Percentiles rank a stretch among this genome's conserved stretches.
phyloP scores from a whole-genome alignment of 2,113 vertebrate genomes.

The Pelobates fuscus region DNA sequence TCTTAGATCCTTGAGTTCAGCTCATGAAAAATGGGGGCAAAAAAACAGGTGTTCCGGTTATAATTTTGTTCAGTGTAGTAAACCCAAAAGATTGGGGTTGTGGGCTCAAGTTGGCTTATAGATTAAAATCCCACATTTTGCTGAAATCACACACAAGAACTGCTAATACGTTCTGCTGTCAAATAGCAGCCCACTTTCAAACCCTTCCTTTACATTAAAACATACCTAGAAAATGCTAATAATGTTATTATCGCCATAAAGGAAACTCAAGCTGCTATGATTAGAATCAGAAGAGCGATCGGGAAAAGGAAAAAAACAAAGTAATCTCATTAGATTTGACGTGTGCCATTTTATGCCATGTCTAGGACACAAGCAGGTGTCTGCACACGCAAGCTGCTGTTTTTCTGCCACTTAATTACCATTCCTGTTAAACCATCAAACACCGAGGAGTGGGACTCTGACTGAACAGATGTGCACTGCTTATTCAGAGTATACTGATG shows the following conservation, averaged over 20 bases:
- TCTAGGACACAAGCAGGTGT: conserved; percentile 23
- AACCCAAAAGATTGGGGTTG: too few relatives aligned
- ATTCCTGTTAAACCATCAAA: conserved; percentile 38
- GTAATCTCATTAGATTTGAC: conserved; percentile 15
- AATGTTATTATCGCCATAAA: background rate
- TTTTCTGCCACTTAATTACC: conserved; percentile 40
- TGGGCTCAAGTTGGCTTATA: too few relatives aligned
- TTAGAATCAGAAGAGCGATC: background rate
- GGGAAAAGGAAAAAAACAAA: background rate
- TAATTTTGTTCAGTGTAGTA: too few relatives aligned
- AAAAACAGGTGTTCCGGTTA: too few relatives aligned
- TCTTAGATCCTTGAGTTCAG: too few relatives aligned
- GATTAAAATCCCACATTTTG: too few relatives aligned
- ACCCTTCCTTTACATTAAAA: too few relatives aligned
- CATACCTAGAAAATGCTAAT: background rate
- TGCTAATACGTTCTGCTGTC: too few relatives aligned
- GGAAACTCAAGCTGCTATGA: background rate
- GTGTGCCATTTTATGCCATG: conserved; percentile 21
- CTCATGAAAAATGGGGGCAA: too few relatives aligned
- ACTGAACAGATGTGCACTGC: conserved; percentile 31
- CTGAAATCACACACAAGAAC: too few relatives aligned
- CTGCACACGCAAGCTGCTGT: conserved; percentile 26
- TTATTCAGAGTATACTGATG: conserved; percentile 1
- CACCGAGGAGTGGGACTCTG: conserved; percentile 31
- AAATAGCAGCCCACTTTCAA: too few relatives aligned